These are phyloP conservation scores for Dysmachus trigonus DNA, from an alignment of 2,888 invertebrate species.

Conservation along the genomic window DNA sequence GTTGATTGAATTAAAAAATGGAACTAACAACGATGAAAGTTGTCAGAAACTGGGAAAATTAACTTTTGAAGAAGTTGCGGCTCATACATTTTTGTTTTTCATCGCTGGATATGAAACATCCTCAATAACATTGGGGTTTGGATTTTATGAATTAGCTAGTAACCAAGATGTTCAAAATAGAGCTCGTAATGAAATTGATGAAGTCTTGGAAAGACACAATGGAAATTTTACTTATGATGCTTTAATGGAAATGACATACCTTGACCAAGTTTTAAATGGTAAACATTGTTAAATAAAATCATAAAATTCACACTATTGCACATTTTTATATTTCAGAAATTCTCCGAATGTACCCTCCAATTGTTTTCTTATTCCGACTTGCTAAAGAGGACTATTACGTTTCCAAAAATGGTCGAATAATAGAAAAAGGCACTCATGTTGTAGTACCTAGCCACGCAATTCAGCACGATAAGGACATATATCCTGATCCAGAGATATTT, in stretches of 20 bases:
- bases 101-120: constrained; percentile 66
- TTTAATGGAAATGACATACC: constrained; percentile 62
- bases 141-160: constrained; percentile 61
- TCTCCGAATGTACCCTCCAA: constrained; percentile 68
- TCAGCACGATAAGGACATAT: constrained; percentile 70
- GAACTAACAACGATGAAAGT: neutral
- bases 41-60: neutral
- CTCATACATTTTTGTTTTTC: constrained; percentile 65
- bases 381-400: constrained; percentile 65
- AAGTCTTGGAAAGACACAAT: constrained; percentile 55
- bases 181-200: constrained; percentile 58
- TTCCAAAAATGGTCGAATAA: constrained; percentile 63
- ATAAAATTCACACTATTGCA: neutral
- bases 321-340: constrained; percentile 63
- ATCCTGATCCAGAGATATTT: constrained; percentile 70
- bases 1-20: constrained; percentile 36
- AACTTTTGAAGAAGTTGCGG: constrained; percentile 56
- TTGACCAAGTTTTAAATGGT: constrained; percentile 64
- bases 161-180: constrained; percentile 63
- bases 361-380: constrained; percentile 64
- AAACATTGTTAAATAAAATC: neutral
- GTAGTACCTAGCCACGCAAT: constrained; percentile 62
- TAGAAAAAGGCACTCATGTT: constrained; percentile 62
- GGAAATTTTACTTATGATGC: constrained; percentile 62
- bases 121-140: constrained; percentile 62